phyloP scores from a whole-genome alignment of 2,888 invertebrate genomes.

The Glaucopsyche alexis region DNA sequence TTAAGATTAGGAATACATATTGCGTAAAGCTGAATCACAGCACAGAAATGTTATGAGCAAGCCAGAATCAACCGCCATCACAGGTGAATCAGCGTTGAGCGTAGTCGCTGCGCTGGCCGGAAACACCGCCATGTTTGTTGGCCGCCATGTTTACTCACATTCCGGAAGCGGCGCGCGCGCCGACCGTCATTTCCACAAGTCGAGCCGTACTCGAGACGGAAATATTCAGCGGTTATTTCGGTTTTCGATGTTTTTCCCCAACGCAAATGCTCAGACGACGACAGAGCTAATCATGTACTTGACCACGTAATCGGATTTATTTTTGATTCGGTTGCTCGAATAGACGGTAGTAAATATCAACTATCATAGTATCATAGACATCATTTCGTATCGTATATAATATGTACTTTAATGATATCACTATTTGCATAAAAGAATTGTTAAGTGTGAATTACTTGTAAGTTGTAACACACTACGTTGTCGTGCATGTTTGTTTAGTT shows the following conservation, averaged over 20 bases:
- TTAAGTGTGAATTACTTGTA: slow-evolving; percentile 42
- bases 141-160: slow-evolving; percentile 73
- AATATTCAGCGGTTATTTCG: slow-evolving; percentile 73
- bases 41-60: slow-evolving; percentile 75
- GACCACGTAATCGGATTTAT: slow-evolving; percentile 62
- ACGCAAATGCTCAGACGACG: slow-evolving; percentile 70
- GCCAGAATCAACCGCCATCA: slow-evolving; percentile 63
- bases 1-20: slow-evolving; percentile 44
- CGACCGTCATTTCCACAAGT: slow-evolving; percentile 71
- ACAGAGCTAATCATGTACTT: slow-evolving; percentile 70
- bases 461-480: slow-evolving; percentile 39
- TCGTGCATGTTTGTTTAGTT: slow-evolving; percentile 27
- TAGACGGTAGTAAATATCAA: background rate
- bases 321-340: slow-evolving; percentile 59
- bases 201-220: slow-evolving; percentile 68
- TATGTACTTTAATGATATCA: slow-evolving; percentile 33
- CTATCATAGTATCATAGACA: background rate
- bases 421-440: slow-evolving; percentile 43
- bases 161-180: slow-evolving; percentile 79
- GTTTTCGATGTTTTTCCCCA: slow-evolving; percentile 73
- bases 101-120: slow-evolving; percentile 54
- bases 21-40: slow-evolving; percentile 74
- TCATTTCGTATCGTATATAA: background rate
- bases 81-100: slow-evolving; percentile 75
- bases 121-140: slow-evolving; percentile 77